phyloP scores from a whole-genome alignment of 92 coral and sea anemone genomes.

The Actinostola sp. region DNA sequence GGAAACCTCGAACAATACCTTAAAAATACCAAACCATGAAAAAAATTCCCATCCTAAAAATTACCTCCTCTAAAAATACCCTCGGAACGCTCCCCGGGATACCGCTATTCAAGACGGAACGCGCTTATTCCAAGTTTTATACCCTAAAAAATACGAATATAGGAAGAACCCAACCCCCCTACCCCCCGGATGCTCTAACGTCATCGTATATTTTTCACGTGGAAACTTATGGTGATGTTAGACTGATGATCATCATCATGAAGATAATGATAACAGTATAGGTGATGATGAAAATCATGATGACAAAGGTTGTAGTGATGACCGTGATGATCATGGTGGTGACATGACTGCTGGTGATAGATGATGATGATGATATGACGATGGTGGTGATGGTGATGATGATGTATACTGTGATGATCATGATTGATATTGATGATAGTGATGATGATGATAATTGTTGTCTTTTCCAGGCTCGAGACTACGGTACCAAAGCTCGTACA shows the following conservation, averaged over 20 bases:
- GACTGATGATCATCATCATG: not conserved
- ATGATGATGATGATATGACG: not conserved
- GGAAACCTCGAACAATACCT: too few relatives aligned
- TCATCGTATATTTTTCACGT: too few relatives aligned
- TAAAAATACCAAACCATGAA: too few relatives aligned
- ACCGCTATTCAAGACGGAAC: too few relatives aligned
- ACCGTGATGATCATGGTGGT: not conserved
- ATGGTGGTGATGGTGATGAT: not conserved
- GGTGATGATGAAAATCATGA: not conserved
- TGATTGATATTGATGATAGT: not conserved
- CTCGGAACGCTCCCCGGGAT: too few relatives aligned
- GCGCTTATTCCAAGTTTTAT: too few relatives aligned
- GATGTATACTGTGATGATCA: not conserved
- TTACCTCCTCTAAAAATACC: too few relatives aligned
- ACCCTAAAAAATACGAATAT: too few relatives aligned
- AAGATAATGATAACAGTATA: not conserved
- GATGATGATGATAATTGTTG: not conserved
- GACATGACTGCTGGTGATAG: too few relatives aligned
- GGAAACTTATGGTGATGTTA: not conserved
- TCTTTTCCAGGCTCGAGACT: slow-evolving; percentile 72
- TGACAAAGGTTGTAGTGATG: not conserved
- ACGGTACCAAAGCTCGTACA: slow-evolving; percentile 79
- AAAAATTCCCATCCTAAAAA: too few relatives aligned
- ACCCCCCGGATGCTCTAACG: not conserved
- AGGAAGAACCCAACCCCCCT: too few relatives aligned